Percentiles rank a stretch among this genome's conserved stretches.
Conservation (phyloP, 2,797 vertebrate species). For the Otolemur crassicaudatus region DNA sequence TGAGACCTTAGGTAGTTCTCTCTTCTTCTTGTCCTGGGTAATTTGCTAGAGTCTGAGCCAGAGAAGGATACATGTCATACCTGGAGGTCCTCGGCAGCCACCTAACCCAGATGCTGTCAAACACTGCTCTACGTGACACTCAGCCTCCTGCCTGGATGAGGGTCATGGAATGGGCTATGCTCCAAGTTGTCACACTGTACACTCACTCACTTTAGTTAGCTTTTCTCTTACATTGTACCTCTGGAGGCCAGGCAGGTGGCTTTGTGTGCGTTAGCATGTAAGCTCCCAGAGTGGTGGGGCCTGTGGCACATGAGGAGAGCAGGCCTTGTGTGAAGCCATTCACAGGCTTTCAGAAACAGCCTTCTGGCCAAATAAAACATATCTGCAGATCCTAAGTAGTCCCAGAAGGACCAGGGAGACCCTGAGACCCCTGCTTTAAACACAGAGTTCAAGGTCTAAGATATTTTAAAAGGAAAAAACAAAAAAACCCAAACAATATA, state of each 20-base stretch:
- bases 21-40: not conserved
- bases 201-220: not conserved
- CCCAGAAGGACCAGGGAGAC: not conserved
- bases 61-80: not conserved
- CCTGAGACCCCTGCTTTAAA: not conserved
- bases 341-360: not conserved
- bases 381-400: not conserved
- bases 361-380: not conserved
- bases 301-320: not conserved
- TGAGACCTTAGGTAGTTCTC: not conserved
- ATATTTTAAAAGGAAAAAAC: constrained; percentile 4
- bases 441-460: constrained; percentile 18
- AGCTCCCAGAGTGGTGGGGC: not conserved
- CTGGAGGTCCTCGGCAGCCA: not conserved
- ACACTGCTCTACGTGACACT: not conserved
- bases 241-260: not conserved
- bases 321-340: not conserved
- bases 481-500: not conserved
- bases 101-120: not conserved
- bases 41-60: not conserved
- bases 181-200: not conserved
- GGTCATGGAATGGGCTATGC: not conserved
- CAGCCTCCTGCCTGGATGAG: not conserved
- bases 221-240: not conserved
- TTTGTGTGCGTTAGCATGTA: not conserved